A percentile compares a stretch with the other conserved stretches of the same genome.
These are phyloP conservation scores for Cebidichthys violaceus DNA, from an alignment of 2,113 vertebrate genomes.

Conservation along the genomic window DNA sequence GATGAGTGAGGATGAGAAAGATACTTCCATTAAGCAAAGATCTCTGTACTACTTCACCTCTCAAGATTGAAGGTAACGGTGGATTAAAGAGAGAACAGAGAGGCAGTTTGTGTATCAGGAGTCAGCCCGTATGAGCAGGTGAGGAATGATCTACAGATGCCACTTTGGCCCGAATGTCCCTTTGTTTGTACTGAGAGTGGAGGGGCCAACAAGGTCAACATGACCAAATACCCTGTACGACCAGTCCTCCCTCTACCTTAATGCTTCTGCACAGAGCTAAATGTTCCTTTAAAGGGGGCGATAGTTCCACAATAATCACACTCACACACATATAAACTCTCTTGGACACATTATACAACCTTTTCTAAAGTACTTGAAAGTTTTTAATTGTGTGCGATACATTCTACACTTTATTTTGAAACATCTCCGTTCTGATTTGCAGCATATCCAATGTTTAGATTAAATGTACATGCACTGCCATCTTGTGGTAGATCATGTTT, in stretches of 20 bases:
- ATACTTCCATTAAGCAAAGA: conserved; percentile 18
- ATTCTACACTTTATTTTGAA: conserved; percentile 33
- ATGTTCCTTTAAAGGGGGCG: conserved; percentile 36
- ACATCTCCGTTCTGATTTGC: conserved; percentile 10
- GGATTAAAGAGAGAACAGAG: conserved; percentile 16
- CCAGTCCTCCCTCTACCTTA: conserved; percentile 26
- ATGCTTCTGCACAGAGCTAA: conserved; percentile 39
- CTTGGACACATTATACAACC: not conserved
- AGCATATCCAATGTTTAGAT: not conserved
- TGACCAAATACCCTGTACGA: conserved; percentile 43
- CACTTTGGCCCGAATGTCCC: conserved; percentile 45
- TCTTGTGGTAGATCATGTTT: conserved; percentile 57
- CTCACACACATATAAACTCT: conserved; percentile 2
- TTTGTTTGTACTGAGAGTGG: conserved; percentile 48
- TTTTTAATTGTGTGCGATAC: conserved; percentile 7
- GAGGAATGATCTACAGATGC: conserved; percentile 62
- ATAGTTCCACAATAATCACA: conserved; percentile 7
- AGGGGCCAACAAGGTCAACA: conserved; percentile 50
- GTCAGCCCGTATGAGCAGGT: conserved; percentile 53
- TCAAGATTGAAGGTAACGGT: conserved; percentile 7
- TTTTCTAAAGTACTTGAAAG: conserved; percentile 39
- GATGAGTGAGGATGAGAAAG: not conserved
- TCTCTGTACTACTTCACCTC: conserved; percentile 34
- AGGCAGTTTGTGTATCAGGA: conserved; percentile 18
- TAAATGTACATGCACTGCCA: conserved; percentile 52